phyloP scores from a whole-genome alignment of 2,888 invertebrate species.

The Drepana falcataria region DNA sequence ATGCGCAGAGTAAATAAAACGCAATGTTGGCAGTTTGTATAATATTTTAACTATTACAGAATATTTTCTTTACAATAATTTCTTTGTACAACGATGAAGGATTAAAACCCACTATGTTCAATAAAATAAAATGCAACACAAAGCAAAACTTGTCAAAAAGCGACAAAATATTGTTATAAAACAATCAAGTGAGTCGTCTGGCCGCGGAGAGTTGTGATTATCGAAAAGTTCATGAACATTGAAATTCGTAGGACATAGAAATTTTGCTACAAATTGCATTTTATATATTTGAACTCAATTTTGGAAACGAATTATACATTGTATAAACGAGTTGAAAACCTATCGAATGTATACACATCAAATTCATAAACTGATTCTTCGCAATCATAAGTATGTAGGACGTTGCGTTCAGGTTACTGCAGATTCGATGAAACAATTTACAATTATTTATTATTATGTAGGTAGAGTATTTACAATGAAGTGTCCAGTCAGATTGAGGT shows the following conservation, averaged over 20 bases:
- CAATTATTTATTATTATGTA: too few relatives aligned
- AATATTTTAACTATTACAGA: conserved; percentile 68
- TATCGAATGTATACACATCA: conserved; percentile 2
- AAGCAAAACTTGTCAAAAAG: conserved; percentile 49
- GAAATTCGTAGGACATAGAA: background rate
- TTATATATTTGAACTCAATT: conserved; percentile 35
- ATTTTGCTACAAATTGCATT: conserved; percentile 27
- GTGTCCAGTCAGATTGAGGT: too few relatives aligned
- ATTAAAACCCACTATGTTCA: conserved; percentile 60
- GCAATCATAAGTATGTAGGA: too few relatives aligned
- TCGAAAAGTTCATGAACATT: too few relatives aligned
- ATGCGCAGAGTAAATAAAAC: too few relatives aligned
- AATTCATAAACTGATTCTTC: too few relatives aligned
- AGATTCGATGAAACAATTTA: too few relatives aligned
- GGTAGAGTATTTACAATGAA: too few relatives aligned
- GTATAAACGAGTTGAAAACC: background rate
- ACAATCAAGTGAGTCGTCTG: conserved; percentile 23
- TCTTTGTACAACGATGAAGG: conserved; percentile 64
- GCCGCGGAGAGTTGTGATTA: conserved; percentile 21
- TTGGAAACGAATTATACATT: conserved; percentile 19
- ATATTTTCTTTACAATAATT: conserved; percentile 68
- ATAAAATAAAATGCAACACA: conserved; percentile 72
- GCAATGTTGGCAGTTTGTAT: conserved; percentile 67
- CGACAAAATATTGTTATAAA: conserved; percentile 49
- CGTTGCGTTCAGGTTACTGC: too few relatives aligned